Evolutionary conservation across 2,797 vertebrate species (phyloP).

Genomic region (Phalloptychus januarius): DNA sequence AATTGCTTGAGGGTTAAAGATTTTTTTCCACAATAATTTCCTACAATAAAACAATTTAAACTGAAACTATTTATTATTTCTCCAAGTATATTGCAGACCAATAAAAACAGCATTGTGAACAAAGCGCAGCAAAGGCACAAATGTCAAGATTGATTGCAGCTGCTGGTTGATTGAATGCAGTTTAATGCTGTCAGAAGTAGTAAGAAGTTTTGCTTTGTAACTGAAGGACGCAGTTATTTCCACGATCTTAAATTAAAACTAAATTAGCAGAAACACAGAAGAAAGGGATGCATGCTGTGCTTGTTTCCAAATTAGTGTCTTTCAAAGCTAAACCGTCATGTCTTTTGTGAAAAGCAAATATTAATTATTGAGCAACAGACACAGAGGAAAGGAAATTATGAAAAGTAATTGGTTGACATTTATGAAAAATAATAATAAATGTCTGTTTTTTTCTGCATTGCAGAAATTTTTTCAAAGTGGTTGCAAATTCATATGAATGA

Average conservation of each 20-base stretch:
- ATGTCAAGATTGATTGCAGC: neutral
- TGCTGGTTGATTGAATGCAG: neutral
- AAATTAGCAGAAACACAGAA: neutral
- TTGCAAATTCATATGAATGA: neutral
- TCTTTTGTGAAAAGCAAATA: neutral
- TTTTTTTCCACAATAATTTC: neutral
- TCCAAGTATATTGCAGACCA: neutral
- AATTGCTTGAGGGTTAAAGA: neutral
- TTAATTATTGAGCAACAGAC: neutral
- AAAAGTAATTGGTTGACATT: neutral
- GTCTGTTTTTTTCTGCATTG: neutral
- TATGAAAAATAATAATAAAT: neutral
- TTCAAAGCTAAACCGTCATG: neutral
- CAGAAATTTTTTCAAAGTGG: neutral
- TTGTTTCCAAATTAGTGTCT: neutral
- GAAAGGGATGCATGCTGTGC: neutral
- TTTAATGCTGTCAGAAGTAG: neutral
- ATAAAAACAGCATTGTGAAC: neutral
- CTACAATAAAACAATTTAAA: neutral
- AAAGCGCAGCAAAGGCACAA: neutral
- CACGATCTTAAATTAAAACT: neutral
- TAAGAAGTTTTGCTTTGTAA: neutral
- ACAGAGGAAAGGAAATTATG: neutral
- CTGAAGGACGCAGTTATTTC: neutral
- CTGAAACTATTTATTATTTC: neutral